These are phyloP conservation scores for Sesamia inferens DNA, from an alignment of 2,888 invertebrate species.

Conservation along the genomic window DNA sequence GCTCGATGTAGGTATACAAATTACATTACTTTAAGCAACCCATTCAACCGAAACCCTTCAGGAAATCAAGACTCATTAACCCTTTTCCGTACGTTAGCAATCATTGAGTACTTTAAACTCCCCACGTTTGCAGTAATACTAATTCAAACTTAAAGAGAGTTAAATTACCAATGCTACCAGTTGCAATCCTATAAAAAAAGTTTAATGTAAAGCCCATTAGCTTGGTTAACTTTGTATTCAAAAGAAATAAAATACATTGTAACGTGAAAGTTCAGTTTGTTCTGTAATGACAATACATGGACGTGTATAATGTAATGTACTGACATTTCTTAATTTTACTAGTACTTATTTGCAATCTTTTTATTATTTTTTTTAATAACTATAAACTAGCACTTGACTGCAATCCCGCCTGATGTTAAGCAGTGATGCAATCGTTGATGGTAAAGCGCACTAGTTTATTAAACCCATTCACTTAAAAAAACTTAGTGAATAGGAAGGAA, in stretches of 20 bases:
- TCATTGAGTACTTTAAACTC: constrained; percentile 4
- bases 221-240: not conserved
- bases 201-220: constrained; percentile 7
- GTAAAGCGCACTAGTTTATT: too few species aligned
- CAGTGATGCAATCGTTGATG: too few species aligned
- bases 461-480: too few species aligned
- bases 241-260: not conserved
- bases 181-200: constrained; percentile 24
- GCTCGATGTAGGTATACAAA: not conserved
- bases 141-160: constrained; percentile 33
- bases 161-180: constrained; percentile 38
- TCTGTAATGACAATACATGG: not conserved
- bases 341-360: too few species aligned
- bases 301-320: too few species aligned
- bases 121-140: not conserved
- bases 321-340: too few species aligned
- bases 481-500: too few species aligned
- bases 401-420: too few species aligned
- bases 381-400: too few species aligned
- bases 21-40: not conserved
- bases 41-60: not conserved
- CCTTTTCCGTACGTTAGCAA: constrained; percentile 5
- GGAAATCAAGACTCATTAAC: not conserved
- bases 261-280: not conserved
- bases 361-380: too few species aligned